phyloP scores from a whole-genome alignment of 2,113 vertebrate genomes.

The Strix aluco region DNA sequence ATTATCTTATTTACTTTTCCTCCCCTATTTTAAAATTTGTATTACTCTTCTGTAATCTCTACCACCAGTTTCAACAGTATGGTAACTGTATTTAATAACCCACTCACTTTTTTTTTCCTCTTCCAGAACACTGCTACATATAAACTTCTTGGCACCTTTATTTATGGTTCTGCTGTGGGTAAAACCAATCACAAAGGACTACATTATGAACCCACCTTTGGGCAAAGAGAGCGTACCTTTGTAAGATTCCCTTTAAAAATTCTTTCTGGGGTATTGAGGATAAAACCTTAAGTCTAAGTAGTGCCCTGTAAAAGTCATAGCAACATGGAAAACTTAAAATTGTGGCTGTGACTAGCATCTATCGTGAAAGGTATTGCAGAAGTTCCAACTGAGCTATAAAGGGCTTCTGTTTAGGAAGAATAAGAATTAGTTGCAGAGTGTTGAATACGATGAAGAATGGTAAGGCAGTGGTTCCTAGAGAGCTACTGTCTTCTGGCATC shows the following conservation, averaged over 20 bases:
- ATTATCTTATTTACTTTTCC: not conserved
- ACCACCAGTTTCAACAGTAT: not conserved
- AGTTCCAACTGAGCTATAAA: not conserved
- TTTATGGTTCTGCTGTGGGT: not conserved
- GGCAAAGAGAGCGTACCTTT: not conserved
- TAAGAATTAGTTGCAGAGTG: not conserved
- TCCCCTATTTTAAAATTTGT: not conserved
- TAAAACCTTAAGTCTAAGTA: not conserved
- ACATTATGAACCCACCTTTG: not conserved
- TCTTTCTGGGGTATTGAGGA: not conserved
- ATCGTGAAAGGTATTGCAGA: not conserved
- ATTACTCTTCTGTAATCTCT: not conserved
- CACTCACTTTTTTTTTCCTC: not conserved
- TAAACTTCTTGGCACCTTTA: not conserved
- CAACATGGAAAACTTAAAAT: not conserved
- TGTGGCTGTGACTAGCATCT: not conserved
- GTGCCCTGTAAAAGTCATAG: not conserved
- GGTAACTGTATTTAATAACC: not conserved
- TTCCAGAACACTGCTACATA: not conserved
- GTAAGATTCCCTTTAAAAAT: not conserved
- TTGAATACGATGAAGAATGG: not conserved
- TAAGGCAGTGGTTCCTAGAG: not conserved
- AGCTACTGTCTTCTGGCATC: not conserved
- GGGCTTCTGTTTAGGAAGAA: not conserved
- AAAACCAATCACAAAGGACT: not conserved